Evolutionary conservation across 2,888 invertebrate genomes (phyloP).

Genomic region (Heliconius hortense): DNA sequence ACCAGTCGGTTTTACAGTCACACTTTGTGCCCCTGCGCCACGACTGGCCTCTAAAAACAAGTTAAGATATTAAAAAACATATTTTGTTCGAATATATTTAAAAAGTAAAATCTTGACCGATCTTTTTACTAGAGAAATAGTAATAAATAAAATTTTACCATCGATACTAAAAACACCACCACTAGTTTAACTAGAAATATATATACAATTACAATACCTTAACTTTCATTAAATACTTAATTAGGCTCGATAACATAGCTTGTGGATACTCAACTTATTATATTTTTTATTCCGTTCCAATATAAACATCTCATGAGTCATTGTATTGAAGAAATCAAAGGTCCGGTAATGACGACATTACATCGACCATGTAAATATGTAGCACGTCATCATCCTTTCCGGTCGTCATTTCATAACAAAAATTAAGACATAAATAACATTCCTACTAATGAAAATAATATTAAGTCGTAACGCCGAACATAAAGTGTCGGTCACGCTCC

Average conservation of each 20-base stretch:
- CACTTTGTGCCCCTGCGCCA: no score
- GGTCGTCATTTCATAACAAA: slow-evolving; percentile 62
- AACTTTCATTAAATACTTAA: no score
- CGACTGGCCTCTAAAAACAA: no score
- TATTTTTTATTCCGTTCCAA: background rate
- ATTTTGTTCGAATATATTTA: background rate
- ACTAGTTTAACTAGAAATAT: background rate
- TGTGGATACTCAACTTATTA: no score
- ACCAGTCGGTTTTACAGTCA: no score
- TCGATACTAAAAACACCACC: background rate
- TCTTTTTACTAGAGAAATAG: no score
- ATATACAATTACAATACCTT: no score
- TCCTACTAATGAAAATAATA: slow-evolving; percentile 57
- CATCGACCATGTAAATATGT: slow-evolving; percentile 47
- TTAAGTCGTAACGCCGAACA: slow-evolving; percentile 68
- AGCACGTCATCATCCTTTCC: slow-evolving; percentile 64
- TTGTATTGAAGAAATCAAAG: slow-evolving; percentile 35
- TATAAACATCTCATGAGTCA: slow-evolving; percentile 43
- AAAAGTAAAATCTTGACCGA: background rate
- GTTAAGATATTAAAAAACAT: background rate
- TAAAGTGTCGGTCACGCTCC: slow-evolving; percentile 72
- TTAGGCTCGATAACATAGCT: no score
- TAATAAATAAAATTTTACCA: background rate
- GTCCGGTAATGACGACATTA: slow-evolving; percentile 58
- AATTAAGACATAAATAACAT: slow-evolving; percentile 79